A percentile compares a stretch with the other conserved stretches of the same genome.
Conservation (phyloP, 2,113 vertebrate genomes). For the Anthoscopus minutus region DNA sequence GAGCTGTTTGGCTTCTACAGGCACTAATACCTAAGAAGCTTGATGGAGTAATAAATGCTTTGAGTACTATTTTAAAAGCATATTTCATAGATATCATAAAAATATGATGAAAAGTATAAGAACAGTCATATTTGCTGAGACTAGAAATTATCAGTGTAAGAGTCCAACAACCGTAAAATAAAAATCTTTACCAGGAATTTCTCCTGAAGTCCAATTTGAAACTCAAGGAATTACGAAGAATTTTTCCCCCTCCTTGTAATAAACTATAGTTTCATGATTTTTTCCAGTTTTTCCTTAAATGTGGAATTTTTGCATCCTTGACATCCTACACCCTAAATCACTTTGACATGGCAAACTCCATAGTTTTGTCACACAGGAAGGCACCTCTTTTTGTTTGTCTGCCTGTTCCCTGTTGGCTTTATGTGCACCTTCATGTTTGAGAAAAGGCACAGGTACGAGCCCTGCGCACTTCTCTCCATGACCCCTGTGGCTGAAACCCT, state of each 20-base stretch:
- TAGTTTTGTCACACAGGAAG: rapidly evolving
- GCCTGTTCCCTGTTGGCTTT: rapidly evolving
- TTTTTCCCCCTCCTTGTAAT: neutral
- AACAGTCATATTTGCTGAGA: neutral
- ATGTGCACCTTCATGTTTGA: neutral
- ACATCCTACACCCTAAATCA: neutral
- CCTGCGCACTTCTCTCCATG: neutral
- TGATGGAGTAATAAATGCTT: neutral
- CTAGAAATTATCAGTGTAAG: neutral
- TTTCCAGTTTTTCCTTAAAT: neutral
- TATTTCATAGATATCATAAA: neutral
- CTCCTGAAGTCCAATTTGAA: neutral
- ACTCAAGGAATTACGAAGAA: neutral
- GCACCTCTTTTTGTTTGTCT: neutral
- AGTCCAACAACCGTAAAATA: neutral
- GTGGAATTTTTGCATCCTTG: neutral
- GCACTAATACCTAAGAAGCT: neutral
- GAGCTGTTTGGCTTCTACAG: neutral
- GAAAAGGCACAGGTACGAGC: neutral
- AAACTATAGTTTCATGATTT: neutral
- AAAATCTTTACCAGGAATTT: neutral
- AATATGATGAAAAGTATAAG: neutral
- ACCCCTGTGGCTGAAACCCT: neutral
- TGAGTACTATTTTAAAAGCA: neutral
- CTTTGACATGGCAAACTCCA: neutral